Percentiles rank a stretch among this genome's conserved stretches.
Conservation (phyloP, 2,113 vertebrate genomes). For the Pelusios castaneus region DNA sequence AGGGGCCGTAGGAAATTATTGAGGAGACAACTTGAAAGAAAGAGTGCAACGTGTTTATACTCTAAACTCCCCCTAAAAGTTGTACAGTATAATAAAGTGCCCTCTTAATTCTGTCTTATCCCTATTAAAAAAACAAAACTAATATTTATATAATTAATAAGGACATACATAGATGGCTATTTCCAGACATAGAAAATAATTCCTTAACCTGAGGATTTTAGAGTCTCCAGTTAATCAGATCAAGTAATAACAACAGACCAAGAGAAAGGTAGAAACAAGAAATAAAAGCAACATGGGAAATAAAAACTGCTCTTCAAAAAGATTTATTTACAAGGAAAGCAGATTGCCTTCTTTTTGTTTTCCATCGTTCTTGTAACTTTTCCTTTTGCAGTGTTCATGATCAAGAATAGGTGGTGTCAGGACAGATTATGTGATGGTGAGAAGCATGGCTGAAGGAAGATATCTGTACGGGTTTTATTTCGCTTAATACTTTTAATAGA, state of each 20-base stretch:
- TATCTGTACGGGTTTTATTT: background rate
- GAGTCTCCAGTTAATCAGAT: background rate
- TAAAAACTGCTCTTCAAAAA: background rate
- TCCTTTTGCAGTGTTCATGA: background rate
- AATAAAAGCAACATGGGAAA: background rate
- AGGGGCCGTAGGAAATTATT: background rate
- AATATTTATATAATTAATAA: background rate
- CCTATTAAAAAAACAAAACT: background rate
- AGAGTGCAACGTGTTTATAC: rapidly evolving
- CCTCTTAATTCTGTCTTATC: background rate
- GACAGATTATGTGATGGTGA: background rate
- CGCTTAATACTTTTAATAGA: background rate
- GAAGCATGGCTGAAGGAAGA: background rate
- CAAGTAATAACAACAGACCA: background rate
- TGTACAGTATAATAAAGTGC: background rate
- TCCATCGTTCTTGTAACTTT: background rate
- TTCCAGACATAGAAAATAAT: background rate
- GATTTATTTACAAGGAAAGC: background rate
- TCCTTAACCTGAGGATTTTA: background rate
- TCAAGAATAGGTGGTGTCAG: background rate
- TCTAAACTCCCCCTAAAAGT: rapidly evolving
- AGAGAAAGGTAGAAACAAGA: background rate
- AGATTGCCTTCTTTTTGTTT: background rate
- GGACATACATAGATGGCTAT: background rate
- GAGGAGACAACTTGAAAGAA: background rate